Evolutionary conservation across 2,888 invertebrate species (phyloP).

Genomic region (Temnothorax ravouxi): DNA sequence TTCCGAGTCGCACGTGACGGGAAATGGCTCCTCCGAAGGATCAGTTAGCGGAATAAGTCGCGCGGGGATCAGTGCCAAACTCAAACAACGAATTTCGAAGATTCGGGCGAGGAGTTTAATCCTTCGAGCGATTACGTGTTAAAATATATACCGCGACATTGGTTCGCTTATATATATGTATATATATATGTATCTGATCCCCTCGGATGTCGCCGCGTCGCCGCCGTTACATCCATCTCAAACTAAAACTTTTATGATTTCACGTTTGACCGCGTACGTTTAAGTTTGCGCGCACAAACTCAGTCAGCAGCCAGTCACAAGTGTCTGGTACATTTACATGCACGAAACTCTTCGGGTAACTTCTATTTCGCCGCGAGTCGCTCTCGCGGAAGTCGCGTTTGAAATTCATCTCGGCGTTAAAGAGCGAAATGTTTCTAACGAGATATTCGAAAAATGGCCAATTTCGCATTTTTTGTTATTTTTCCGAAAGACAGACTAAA

Average conservation of each 20-base stretch:
- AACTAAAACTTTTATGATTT: slow-evolving; percentile 70
- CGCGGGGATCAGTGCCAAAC: slow-evolving; percentile 21
- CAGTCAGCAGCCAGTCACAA: slow-evolving; percentile 29
- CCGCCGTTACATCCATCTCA: slow-evolving; percentile 37
- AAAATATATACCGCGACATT: slow-evolving; percentile 45
- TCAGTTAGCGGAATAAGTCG: slow-evolving; percentile 33
- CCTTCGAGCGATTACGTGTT: slow-evolving; percentile 33
- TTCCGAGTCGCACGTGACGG: background rate
- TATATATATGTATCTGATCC: background rate
- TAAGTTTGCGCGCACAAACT: slow-evolving; percentile 62
- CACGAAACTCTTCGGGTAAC: slow-evolving; percentile 31
- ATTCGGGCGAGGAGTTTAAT: slow-evolving; percentile 36
- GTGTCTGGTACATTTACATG: slow-evolving; percentile 48
- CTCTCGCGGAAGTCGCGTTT: background rate
- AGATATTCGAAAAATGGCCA: background rate
- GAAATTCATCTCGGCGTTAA: slow-evolving; percentile 30
- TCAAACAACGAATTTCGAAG: slow-evolving; percentile 43
- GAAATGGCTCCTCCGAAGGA: background rate
- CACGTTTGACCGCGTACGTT: slow-evolving; percentile 64
- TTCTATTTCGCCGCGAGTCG: slow-evolving; percentile 23
- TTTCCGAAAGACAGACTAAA: background rate
- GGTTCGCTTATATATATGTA: slow-evolving; percentile 3
- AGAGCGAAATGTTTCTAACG: background rate
- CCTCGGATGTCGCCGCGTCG: background rate
- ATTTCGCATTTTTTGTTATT: background rate